Evolutionary conservation across 2,113 vertebrate species (phyloP).

Genomic region (Origma solitaria): DNA sequence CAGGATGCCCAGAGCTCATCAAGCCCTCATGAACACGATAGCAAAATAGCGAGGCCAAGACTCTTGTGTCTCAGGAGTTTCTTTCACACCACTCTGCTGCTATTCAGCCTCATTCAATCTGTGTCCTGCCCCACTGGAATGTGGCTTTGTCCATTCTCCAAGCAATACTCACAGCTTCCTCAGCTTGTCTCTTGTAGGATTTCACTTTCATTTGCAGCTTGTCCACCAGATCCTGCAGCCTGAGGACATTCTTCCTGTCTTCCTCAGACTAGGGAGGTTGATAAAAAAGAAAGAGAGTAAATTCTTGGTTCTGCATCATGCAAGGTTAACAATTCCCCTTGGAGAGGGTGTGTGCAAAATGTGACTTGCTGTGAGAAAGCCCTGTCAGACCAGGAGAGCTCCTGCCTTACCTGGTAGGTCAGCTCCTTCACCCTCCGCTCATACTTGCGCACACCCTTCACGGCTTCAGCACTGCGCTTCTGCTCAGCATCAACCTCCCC

Average conservation of each 20-base stretch:
- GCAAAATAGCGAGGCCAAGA: not conserved
- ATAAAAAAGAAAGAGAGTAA: not conserved
- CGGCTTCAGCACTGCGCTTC: constrained; percentile 58
- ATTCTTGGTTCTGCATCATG: not conserved
- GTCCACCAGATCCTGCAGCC: constrained; percentile 79
- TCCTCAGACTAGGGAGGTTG: constrained; percentile 61
- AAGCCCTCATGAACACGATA: not conserved
- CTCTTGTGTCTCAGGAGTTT: not conserved
- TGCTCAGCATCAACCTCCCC: not conserved
- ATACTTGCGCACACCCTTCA: constrained; percentile 82
- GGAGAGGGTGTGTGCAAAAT: not conserved
- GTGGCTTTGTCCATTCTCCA: not conserved
- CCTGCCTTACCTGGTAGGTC: constrained; percentile 74
- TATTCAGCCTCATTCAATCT: not conserved
- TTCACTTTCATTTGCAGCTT: constrained; percentile 89
- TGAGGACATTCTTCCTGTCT: constrained; percentile 76
- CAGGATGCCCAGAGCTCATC: not conserved
- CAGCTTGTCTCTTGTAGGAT: constrained; percentile 88
- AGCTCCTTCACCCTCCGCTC: constrained; percentile 84
- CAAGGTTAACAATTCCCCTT: not conserved
- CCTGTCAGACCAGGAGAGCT: not conserved
- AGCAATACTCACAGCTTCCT: constrained; percentile 80
- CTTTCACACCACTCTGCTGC: not conserved
- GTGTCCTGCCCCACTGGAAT: not conserved
- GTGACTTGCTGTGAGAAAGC: not conserved